Conservation (phyloP, 2,888 invertebrate species). For the Beris chalybata region DNA sequence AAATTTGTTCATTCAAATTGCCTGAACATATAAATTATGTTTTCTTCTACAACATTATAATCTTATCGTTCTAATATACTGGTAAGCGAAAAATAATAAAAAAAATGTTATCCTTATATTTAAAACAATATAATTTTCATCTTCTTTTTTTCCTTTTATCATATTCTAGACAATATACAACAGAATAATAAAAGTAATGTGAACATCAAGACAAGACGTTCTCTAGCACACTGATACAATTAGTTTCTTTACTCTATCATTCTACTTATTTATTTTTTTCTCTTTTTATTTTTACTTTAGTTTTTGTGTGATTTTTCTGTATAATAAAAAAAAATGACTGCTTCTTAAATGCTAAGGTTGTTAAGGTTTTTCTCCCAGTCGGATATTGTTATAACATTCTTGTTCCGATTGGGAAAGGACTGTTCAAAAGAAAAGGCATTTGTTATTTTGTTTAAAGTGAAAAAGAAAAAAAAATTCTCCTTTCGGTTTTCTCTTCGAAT, state of each 20-base stretch:
- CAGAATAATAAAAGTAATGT: conserved; percentile 7
- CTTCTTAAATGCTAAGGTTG: too few relatives aligned
- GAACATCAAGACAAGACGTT: too few relatives aligned
- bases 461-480: too few relatives aligned
- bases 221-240: conserved; percentile 27
- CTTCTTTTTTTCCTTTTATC: neutral
- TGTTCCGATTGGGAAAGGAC: neutral
- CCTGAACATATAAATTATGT: too few relatives aligned
- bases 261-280: conserved; percentile 22
- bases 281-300: neutral
- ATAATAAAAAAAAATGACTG: too few relatives aligned
- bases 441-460: too few relatives aligned
- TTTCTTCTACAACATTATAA: too few relatives aligned
- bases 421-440: too few relatives aligned
- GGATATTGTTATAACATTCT: too few relatives aligned
- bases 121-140: conserved; percentile 31
- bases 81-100: conserved; percentile 16
- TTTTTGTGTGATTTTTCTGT: too few relatives aligned
- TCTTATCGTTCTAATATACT: neutral
- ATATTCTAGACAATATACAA: conserved; percentile 11
- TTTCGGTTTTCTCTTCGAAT: neutral
- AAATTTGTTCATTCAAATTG: too few relatives aligned
- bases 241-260: conserved; percentile 9
- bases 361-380: too few relatives aligned
- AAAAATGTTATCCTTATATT: conserved; percentile 27